Percentiles rank a stretch among this genome's conserved stretches.
Evolutionary conservation across 1,140 invertebrate species (phyloP).

Genomic region (Drosophila triauraria): DNA sequence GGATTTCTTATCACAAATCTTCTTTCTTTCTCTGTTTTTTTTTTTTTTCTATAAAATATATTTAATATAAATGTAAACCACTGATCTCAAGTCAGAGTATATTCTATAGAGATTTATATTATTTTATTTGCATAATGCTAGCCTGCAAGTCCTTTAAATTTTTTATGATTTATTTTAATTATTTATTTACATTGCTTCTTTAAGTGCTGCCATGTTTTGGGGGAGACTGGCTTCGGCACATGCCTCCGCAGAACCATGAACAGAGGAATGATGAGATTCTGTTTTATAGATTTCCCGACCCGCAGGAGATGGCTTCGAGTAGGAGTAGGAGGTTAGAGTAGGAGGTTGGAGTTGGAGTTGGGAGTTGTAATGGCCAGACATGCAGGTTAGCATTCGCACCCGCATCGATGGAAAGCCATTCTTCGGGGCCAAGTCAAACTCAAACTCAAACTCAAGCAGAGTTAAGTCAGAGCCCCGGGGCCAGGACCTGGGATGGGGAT

Average conservation of each 20-base stretch:
- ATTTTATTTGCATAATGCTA: too few species aligned
- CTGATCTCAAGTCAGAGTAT: too few species aligned
- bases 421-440: neutral
- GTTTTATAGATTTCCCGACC: slow-evolving; percentile 40
- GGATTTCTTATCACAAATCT: too few species aligned
- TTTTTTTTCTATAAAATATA: neutral
- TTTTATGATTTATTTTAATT: too few species aligned
- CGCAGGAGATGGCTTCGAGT: slow-evolving; percentile 25
- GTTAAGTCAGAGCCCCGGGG: slow-evolving; percentile 7
- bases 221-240: neutral
- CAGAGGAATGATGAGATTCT: slow-evolving; percentile 36
- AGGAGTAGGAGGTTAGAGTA: too few species aligned
- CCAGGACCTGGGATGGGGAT: slow-evolving; percentile 22
- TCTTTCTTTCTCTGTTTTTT: too few species aligned
- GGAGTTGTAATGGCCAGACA: slow-evolving; percentile 23
- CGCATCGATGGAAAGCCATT: slow-evolving; percentile 20
- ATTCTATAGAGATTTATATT: too few species aligned
- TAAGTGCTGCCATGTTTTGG: neutral
- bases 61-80: too few species aligned
- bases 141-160: too few species aligned
- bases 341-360: slow-evolving; percentile 2
- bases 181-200: neutral
- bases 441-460: too few species aligned
- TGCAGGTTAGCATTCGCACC: slow-evolving; percentile 33
- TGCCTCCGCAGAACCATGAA: slow-evolving; percentile 4